Conservation (phyloP, 2,888 invertebrate species). For the Ernsta delagoae region DNA sequence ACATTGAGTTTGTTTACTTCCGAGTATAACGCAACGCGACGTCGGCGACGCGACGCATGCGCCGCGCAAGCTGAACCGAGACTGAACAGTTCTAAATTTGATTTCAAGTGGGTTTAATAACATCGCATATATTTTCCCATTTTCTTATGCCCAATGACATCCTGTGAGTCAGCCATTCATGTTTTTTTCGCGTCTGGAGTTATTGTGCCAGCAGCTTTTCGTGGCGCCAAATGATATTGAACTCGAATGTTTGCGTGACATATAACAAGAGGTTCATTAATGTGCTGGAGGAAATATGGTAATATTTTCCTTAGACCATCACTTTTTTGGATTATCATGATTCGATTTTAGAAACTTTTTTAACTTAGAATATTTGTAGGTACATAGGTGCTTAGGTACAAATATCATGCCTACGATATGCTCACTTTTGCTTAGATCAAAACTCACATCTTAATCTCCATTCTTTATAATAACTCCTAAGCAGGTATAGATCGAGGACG, state of each 20-base stretch:
- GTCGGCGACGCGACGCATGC: constrained; percentile 70
- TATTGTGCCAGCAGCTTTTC: constrained; percentile 36
- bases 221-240: constrained; percentile 25
- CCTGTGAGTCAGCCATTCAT: constrained; percentile 64
- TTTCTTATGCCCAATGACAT: constrained; percentile 67
- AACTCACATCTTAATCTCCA: neutral
- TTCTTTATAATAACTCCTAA: too few species aligned
- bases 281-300: neutral
- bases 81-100: constrained; percentile 81
- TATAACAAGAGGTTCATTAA: constrained; percentile 16
- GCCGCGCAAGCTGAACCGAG: constrained; percentile 57
- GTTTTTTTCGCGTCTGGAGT: constrained; percentile 49
- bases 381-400: too few species aligned
- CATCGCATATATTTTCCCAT: constrained; percentile 77
- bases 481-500: constrained; percentile 16
- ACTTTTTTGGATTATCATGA: too few species aligned
- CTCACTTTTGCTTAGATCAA: neutral
- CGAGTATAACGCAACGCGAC: constrained; percentile 40
- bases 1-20: constrained; percentile 19
- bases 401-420: too few species aligned
- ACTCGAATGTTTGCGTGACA: constrained; percentile 2
- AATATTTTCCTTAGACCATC: neutral
- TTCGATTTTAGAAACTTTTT: too few species aligned
- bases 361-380: neutral
- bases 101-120: constrained; percentile 80